Conservation (phyloP, 1,140 invertebrate species). For the Elysia chlorotica region DNA sequence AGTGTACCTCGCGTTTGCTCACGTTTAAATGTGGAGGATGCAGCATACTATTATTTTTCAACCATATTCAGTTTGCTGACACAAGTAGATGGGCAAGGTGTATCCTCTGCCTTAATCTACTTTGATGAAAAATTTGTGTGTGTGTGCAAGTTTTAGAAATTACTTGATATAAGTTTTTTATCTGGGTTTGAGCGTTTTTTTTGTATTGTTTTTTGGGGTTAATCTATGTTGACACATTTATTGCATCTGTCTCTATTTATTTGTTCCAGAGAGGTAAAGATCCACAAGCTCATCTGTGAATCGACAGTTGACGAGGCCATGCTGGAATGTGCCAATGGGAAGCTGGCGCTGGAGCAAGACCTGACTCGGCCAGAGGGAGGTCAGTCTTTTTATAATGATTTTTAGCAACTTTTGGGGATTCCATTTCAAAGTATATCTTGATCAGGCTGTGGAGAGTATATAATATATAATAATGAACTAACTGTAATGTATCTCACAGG, state of each 20-base stretch:
- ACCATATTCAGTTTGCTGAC: no score
- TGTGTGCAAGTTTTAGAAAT: neutral
- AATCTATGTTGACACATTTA: no score
- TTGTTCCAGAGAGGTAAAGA: conserved; percentile 74
- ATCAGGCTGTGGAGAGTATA: conserved; percentile 2
- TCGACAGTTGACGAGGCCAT: conserved; percentile 94
- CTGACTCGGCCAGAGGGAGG: conserved; percentile 67
- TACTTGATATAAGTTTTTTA: neutral
- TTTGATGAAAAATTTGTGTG: no score
- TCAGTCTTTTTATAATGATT: neutral
- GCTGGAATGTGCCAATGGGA: conserved; percentile 85
- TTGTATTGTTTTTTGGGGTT: no score
- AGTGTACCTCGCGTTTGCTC: no score
- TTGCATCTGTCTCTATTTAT: no score
- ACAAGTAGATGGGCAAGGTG: no score
- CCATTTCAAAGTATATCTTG: neutral
- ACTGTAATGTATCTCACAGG: neutral
- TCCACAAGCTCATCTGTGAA: conserved; percentile 83
- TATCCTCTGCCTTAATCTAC: no score
- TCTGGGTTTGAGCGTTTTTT: neutral
- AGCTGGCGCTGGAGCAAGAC: conserved; percentile 89
- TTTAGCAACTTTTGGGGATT: neutral
- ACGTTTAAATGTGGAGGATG: no score
- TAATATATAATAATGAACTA: conserved; percentile 3
- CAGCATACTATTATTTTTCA: no score